Conservation (phyloP, 2,113 vertebrate genomes). For the Suncus etruscus region DNA sequence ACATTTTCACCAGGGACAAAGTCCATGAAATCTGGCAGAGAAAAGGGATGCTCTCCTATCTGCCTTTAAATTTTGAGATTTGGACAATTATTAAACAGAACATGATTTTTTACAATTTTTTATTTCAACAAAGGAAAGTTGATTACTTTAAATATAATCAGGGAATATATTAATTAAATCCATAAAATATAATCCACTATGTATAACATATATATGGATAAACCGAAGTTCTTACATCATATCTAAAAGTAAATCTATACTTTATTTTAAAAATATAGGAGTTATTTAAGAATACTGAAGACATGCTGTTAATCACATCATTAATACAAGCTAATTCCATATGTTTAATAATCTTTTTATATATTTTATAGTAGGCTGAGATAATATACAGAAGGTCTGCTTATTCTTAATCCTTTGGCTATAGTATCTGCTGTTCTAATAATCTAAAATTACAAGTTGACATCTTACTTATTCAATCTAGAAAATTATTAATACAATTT, state of each 20-base stretch:
- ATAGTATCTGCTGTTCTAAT: background rate
- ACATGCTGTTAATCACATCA: background rate
- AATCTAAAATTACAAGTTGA: background rate
- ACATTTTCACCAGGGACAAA: background rate
- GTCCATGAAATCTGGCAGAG: background rate
- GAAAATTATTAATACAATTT: slow-evolving; percentile 29
- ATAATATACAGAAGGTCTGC: background rate
- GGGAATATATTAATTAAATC: background rate
- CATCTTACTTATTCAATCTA: background rate
- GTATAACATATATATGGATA: too few species aligned
- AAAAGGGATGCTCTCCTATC: background rate
- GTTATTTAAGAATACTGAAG: background rate
- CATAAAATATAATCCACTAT: too few species aligned
- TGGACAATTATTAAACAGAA: background rate
- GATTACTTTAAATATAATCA: background rate
- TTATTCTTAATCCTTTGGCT: background rate
- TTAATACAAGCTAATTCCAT: background rate
- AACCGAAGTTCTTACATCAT: background rate
- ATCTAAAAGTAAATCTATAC: background rate
- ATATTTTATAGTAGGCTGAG: background rate
- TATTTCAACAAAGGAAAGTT: background rate
- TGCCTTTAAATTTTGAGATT: background rate
- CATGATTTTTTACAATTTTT: background rate
- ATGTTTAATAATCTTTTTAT: background rate
- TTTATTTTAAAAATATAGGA: slow-evolving; percentile 25